A percentile compares a stretch with the other conserved stretches of the same genome.
Conservation (phyloP, 2,888 invertebrate species). For the Thera obeliscata region DNA sequence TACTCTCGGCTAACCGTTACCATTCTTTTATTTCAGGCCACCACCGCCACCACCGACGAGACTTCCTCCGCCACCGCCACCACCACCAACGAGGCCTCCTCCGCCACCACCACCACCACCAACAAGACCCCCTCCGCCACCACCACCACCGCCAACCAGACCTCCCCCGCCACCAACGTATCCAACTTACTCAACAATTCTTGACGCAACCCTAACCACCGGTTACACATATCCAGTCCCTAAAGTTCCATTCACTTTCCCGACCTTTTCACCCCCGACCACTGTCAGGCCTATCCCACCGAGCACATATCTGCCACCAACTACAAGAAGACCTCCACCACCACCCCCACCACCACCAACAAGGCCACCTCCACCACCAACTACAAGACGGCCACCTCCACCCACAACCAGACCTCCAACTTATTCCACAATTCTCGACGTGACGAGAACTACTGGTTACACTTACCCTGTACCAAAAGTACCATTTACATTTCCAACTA, state of each 20-base stretch:
- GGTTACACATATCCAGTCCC: slow-evolving; percentile 61
- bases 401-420: slow-evolving; percentile 32
- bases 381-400: slow-evolving; percentile 24
- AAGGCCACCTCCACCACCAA: slow-evolving; percentile 27
- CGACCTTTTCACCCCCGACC: slow-evolving; percentile 40
- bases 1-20: background rate
- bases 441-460: slow-evolving; percentile 57
- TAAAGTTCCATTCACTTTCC: slow-evolving; percentile 46
- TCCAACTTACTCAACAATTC: slow-evolving; percentile 39
- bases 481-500: slow-evolving; percentile 43
- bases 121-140: slow-evolving; percentile 34
- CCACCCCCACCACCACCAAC: slow-evolving; percentile 28
- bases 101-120: slow-evolving; percentile 38
- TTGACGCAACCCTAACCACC: slow-evolving; percentile 49
- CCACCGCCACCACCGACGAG: slow-evolving; percentile 41
- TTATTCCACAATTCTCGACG: slow-evolving; percentile 37
- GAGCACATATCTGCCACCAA: slow-evolving; percentile 17
- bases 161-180: slow-evolving; percentile 29
- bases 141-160: slow-evolving; percentile 38
- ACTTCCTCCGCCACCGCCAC: slow-evolving; percentile 39
- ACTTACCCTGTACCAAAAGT: slow-evolving; percentile 55
- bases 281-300: slow-evolving; percentile 36
- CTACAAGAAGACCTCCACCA: slow-evolving; percentile 38
- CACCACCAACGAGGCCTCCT: slow-evolving; percentile 43
- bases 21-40: slow-evolving; percentile 34